A percentile compares a stretch with the other conserved stretches of the same genome.
Conservation (phyloP, 2,888 invertebrate species). For the Agrotis exclamationis region DNA sequence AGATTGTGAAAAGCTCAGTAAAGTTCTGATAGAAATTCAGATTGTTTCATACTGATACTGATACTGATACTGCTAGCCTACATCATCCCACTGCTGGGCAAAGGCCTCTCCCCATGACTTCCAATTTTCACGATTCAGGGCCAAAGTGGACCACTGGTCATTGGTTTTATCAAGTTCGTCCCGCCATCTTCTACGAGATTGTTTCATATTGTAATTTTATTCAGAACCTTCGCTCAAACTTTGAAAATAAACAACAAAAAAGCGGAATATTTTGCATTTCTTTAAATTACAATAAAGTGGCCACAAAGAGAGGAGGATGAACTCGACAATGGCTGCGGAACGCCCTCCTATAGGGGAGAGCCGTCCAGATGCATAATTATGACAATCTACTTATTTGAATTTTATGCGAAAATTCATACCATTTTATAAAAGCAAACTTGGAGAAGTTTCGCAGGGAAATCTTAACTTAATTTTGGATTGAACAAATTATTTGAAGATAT, state of each 20-base stretch:
- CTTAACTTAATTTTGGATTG: conserved; percentile 9
- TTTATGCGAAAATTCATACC: conserved; percentile 67
- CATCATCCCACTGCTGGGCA: too few relatives aligned
- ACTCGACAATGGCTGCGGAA: conserved; percentile 66
- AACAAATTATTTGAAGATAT: not conserved
- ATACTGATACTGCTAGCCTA: too few relatives aligned
- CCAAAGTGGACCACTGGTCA: too few relatives aligned
- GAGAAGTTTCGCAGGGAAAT: conserved; percentile 15
- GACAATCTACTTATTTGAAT: conserved; percentile 64
- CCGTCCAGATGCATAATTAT: conserved; percentile 73
- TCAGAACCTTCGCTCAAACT: conserved; percentile 17
- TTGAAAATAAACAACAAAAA: conserved; percentile 41
- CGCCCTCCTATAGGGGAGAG: conserved; percentile 66
- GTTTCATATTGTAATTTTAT: conserved; percentile 22
- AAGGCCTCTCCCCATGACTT: too few relatives aligned
- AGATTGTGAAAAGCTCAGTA: not conserved
- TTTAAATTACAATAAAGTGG: conserved; percentile 72
- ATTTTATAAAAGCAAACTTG: conserved; percentile 39
- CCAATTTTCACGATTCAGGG: too few relatives aligned
- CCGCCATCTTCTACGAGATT: too few relatives aligned
- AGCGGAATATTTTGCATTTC: conserved; percentile 72
- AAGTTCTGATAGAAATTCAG: too few relatives aligned
- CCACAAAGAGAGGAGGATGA: conserved; percentile 66
- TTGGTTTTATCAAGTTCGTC: too few relatives aligned
- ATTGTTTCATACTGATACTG: not conserved